These are phyloP conservation scores for Mystacornis crossleyi DNA, from an alignment of 2,113 vertebrate genomes.

Conservation along the genomic window DNA sequence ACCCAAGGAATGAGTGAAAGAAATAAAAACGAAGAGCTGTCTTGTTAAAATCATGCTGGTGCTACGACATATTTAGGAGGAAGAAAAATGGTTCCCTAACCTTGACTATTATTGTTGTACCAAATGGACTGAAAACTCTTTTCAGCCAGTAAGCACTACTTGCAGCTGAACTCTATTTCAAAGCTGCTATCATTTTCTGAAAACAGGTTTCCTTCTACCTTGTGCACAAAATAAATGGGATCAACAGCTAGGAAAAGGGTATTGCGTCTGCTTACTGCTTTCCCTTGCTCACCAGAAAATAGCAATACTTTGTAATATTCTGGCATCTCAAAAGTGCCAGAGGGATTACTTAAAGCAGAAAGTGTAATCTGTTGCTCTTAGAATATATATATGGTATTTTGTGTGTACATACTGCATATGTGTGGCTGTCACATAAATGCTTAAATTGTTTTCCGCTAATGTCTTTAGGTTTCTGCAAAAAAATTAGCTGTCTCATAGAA, in stretches of 20 bases:
- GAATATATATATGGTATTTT: neutral
- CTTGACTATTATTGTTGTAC: conserved; percentile 8
- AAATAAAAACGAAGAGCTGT: conserved; percentile 53
- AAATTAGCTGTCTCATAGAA: neutral
- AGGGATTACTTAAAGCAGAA: neutral
- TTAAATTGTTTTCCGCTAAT: neutral
- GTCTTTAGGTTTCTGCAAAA: neutral
- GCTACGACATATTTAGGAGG: conserved; percentile 25
- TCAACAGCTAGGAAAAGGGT: neutral
- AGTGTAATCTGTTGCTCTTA: neutral
- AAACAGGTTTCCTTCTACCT: conserved; percentile 39
- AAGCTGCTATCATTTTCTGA: conserved; percentile 39
- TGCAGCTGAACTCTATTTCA: conserved; percentile 21
- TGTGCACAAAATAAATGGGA: conserved; percentile 18
- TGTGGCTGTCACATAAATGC: neutral
- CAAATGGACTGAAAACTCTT: neutral
- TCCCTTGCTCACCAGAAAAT: conserved; percentile 1
- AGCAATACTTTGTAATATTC: neutral
- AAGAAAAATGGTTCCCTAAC: conserved; percentile 42
- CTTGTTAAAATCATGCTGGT: conserved; percentile 55
- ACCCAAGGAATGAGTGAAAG: conserved; percentile 63
- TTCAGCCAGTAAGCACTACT: neutral
- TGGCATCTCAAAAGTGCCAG: neutral
- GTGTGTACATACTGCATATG: neutral
- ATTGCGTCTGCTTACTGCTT: neutral